Evolutionary conservation across 2,888 invertebrate species (phyloP).

Genomic region (Rhamphomyia laevipes): DNA sequence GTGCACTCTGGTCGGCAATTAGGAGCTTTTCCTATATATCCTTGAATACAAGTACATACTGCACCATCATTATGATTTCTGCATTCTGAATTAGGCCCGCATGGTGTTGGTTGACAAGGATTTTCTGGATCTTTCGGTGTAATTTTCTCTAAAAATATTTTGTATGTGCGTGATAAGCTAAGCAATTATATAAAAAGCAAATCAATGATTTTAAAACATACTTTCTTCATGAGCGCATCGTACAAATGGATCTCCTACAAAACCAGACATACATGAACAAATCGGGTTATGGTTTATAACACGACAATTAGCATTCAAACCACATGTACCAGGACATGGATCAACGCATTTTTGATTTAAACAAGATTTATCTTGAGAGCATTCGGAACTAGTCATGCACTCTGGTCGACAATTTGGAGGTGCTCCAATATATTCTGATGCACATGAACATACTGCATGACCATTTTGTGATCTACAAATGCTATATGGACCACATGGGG

Average conservation of each 20-base stretch:
- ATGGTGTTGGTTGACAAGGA: slow-evolving; percentile 72
- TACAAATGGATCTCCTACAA: slow-evolving; percentile 70
- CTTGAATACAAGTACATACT: slow-evolving; percentile 66
- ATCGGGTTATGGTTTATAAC: slow-evolving; percentile 78
- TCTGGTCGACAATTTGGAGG: slow-evolving; percentile 70
- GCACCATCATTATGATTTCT: slow-evolving; percentile 53
- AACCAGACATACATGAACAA: slow-evolving; percentile 66
- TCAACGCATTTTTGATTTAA: slow-evolving; percentile 67
- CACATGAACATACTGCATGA: slow-evolving; percentile 72
- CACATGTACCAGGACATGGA: slow-evolving; percentile 76
- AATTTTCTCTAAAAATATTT: slow-evolving; percentile 15
- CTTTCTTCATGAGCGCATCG: slow-evolving; percentile 56
- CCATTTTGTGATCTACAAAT: slow-evolving; percentile 58
- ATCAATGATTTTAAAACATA: slow-evolving; percentile 38
- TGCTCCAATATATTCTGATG: slow-evolving; percentile 63
- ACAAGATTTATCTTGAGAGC: slow-evolving; percentile 68
- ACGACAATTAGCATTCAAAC: slow-evolving; percentile 66
- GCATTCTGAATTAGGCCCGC: slow-evolving; percentile 76
- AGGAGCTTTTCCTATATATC: slow-evolving; percentile 71
- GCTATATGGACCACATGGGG: slow-evolving; percentile 73
- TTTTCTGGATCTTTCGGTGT: slow-evolving; percentile 39
- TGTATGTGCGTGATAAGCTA: neutral
- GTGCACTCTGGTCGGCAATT: slow-evolving; percentile 80
- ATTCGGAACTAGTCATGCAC: slow-evolving; percentile 74
- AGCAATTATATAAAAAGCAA: slow-evolving; percentile 11